phyloP scores from a whole-genome alignment of 1,140 invertebrate species.

The Spodoptera litura region DNA sequence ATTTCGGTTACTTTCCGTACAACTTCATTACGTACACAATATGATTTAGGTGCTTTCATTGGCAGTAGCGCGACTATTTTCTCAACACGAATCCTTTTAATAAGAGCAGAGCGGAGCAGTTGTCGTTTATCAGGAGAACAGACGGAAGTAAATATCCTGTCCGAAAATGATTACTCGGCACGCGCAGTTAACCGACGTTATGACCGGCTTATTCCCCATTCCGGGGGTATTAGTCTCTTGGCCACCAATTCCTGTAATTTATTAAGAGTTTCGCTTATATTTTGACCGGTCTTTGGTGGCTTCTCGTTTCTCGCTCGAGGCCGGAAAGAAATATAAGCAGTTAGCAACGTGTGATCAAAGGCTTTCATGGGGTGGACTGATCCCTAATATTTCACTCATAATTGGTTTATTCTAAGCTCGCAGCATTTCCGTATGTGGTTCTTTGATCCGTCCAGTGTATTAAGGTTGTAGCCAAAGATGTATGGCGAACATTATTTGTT shows the following conservation, averaged over 20 bases:
- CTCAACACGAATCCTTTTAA: slow-evolving; percentile 71
- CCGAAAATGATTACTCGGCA: slow-evolving; percentile 83
- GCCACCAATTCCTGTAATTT: slow-evolving; percentile 84
- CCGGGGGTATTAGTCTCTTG: slow-evolving; percentile 80
- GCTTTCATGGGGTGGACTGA: slow-evolving; percentile 74
- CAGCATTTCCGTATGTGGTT: slow-evolving; percentile 80
- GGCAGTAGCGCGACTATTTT: slow-evolving; percentile 54
- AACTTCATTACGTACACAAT: slow-evolving; percentile 51
- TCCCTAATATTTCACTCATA: slow-evolving; percentile 86
- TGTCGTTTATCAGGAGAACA: slow-evolving; percentile 69
- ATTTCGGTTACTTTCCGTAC: slow-evolving; percentile 56
- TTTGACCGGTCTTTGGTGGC: slow-evolving; percentile 74
- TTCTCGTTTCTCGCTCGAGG: slow-evolving; percentile 75
- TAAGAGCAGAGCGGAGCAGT: slow-evolving; percentile 61
- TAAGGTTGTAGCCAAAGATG: slow-evolving; percentile 78
- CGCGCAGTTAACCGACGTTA: slow-evolving; percentile 80
- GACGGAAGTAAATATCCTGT: slow-evolving; percentile 83
- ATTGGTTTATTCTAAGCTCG: slow-evolving; percentile 86
- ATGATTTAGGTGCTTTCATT: slow-evolving; percentile 46
- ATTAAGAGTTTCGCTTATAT: slow-evolving; percentile 68
- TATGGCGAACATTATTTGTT: slow-evolving; percentile 78
- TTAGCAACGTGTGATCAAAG: slow-evolving; percentile 80
- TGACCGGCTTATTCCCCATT: slow-evolving; percentile 82
- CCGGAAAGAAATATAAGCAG: slow-evolving; percentile 78
- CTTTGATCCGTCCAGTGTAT: slow-evolving; percentile 84